These are phyloP conservation scores for Glossophaga mutica DNA, from an alignment of 2,797 vertebrate species.

Conservation along the genomic window DNA sequence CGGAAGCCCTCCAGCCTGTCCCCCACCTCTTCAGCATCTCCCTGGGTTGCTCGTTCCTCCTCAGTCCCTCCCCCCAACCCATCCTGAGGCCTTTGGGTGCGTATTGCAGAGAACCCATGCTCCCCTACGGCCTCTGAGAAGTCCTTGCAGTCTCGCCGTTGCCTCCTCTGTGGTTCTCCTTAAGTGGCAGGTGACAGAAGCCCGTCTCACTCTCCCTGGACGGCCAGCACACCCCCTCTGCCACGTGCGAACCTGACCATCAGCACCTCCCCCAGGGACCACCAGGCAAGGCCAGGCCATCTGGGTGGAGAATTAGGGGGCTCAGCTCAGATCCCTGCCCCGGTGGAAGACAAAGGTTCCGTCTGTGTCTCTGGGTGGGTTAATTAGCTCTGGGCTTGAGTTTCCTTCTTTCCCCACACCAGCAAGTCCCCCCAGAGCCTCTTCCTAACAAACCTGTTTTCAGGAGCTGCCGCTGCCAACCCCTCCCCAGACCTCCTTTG, in stretches of 20 bases:
- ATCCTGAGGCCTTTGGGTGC: background rate
- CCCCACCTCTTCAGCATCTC: background rate
- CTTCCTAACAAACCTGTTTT: slow-evolving; percentile 66
- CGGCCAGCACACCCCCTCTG: background rate
- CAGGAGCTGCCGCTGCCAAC: background rate
- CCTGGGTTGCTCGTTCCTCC: background rate
- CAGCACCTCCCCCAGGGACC: background rate
- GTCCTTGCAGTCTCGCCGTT: background rate
- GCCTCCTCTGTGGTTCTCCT: background rate
- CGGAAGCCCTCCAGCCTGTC: slow-evolving; percentile 22
- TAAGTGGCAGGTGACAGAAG: background rate
- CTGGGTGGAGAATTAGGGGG: slow-evolving; percentile 49
- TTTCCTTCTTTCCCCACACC: slow-evolving; percentile 37
- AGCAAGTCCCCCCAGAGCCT: background rate
- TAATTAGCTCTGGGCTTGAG: slow-evolving; percentile 60
- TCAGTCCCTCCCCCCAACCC: background rate
- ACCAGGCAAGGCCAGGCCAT: slow-evolving; percentile 36
- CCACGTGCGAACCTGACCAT: slow-evolving; percentile 26
- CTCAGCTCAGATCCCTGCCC: slow-evolving; percentile 54
- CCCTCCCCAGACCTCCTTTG: slow-evolving; percentile 36
- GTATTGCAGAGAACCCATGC: background rate
- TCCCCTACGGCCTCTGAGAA: background rate
- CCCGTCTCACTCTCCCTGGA: background rate
- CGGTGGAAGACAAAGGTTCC: slow-evolving; percentile 52
- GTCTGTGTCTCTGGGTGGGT: slow-evolving; percentile 31